These are phyloP conservation scores for Hydrolagus affinis DNA, from an alignment of 2,113 vertebrate genomes.

Conservation along the genomic window DNA sequence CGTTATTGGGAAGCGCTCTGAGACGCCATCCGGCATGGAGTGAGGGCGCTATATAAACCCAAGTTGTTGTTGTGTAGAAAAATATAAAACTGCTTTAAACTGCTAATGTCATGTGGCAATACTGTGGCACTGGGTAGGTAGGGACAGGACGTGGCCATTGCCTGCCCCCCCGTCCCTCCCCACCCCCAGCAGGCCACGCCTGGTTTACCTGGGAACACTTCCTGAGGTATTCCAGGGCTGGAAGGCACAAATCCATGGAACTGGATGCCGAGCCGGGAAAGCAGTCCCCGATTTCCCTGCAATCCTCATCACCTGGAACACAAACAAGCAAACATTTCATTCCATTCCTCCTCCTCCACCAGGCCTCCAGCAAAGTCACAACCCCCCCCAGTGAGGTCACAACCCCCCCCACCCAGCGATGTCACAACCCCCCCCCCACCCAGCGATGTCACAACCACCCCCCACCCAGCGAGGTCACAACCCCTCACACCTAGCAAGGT, in stretches of 20 bases:
- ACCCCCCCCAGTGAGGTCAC: neutral
- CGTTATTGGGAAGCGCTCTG: too few species aligned
- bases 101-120: too few species aligned
- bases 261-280: slow-evolving; percentile 61
- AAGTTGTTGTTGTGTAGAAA: too few species aligned
- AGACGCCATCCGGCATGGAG: too few species aligned
- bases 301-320: slow-evolving; percentile 75
- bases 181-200: too few species aligned
- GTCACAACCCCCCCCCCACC: neutral
- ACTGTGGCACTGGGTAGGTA: too few species aligned
- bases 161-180: too few species aligned
- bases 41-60: too few species aligned
- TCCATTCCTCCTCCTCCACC: neutral
- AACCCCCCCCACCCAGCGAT: neutral
- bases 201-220: slow-evolving; percentile 88
- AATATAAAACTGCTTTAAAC: too few species aligned
- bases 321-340: neutral
- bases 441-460: neutral
- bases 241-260: slow-evolving; percentile 89
- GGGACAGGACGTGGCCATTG: too few species aligned
- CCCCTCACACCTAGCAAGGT: neutral
- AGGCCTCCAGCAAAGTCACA: neutral
- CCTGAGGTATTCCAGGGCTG: slow-evolving; percentile 85
- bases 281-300: slow-evolving; percentile 83
- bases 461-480: neutral